Evolutionary conservation across 2,888 invertebrate species (phyloP).

Genomic region (Eupelmus urozonus): DNA sequence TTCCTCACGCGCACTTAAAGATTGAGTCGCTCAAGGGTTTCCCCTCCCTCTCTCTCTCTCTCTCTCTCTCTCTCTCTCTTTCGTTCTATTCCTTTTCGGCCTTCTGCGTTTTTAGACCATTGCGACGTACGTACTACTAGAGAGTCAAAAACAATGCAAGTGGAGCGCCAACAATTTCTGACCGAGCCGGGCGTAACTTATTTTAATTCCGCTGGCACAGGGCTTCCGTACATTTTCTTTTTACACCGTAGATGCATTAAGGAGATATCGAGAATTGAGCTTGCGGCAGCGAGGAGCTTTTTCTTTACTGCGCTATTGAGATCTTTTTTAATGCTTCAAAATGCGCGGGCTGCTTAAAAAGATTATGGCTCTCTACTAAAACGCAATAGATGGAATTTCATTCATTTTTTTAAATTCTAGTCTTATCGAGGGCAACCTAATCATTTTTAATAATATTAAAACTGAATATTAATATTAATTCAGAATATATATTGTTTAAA

Average conservation of each 20-base stretch:
- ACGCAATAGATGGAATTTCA: too few relatives aligned
- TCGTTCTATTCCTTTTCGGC: not conserved
- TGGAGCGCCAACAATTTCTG: not conserved
- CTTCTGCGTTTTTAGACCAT: not conserved
- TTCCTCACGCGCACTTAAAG: constrained; percentile 31
- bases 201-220: constrained; percentile 40
- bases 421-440: too few relatives aligned
- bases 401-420: too few relatives aligned
- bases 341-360: too few relatives aligned
- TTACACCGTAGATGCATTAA: not conserved
- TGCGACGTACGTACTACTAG: not conserved
- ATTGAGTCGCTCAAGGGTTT: constrained; percentile 36
- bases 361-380: too few relatives aligned
- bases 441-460: too few relatives aligned
- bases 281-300: too few relatives aligned
- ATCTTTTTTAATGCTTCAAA: too few relatives aligned
- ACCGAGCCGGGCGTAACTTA: constrained; percentile 26
- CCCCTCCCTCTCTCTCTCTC: not conserved
- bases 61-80: not conserved
- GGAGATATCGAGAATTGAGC: not conserved
- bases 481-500: too few relatives aligned
- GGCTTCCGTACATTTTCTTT: not conserved
- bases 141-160: constrained; percentile 37
- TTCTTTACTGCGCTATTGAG: too few relatives aligned
- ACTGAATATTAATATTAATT: too few relatives aligned